These are phyloP conservation scores for Acridotheres tristis DNA, from an alignment of 2,797 vertebrate species.

Conservation along the genomic window DNA sequence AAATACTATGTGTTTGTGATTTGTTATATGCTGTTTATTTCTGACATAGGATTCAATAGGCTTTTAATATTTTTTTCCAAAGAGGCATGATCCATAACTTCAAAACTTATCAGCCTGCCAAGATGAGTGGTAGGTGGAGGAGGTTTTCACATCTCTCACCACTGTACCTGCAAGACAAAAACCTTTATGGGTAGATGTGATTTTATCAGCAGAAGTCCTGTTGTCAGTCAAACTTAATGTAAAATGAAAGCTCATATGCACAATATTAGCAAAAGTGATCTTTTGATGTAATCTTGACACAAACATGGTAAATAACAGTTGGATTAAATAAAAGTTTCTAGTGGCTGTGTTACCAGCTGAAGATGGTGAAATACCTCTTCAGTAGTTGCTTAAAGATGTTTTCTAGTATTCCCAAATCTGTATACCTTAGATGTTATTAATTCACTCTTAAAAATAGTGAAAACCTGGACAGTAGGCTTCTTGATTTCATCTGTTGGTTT, in stretches of 20 bases:
- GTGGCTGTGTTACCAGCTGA: neutral
- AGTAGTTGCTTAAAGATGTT: neutral
- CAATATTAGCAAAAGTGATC: neutral
- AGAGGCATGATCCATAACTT: neutral
- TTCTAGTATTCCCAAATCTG: neutral
- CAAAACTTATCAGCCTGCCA: neutral
- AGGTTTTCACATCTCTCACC: neutral
- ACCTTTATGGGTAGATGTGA: neutral
- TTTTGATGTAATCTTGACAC: neutral
- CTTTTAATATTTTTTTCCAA: neutral
- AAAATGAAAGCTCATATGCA: neutral
- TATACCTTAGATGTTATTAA: neutral
- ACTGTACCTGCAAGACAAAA: neutral
- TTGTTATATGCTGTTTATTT: neutral
- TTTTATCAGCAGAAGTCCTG: neutral
- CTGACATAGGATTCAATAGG: neutral
- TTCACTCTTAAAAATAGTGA: neutral
- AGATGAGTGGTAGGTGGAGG: neutral
- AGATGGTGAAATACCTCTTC: neutral
- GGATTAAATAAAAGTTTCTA: neutral
- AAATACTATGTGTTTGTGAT: neutral
- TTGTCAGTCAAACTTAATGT: neutral
- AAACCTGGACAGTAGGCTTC: neutral
- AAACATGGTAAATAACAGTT: neutral
- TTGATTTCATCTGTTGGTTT: neutral